phyloP scores from a whole-genome alignment of 2,888 invertebrate genomes.

The Xestoiulus laeticollis region DNA sequence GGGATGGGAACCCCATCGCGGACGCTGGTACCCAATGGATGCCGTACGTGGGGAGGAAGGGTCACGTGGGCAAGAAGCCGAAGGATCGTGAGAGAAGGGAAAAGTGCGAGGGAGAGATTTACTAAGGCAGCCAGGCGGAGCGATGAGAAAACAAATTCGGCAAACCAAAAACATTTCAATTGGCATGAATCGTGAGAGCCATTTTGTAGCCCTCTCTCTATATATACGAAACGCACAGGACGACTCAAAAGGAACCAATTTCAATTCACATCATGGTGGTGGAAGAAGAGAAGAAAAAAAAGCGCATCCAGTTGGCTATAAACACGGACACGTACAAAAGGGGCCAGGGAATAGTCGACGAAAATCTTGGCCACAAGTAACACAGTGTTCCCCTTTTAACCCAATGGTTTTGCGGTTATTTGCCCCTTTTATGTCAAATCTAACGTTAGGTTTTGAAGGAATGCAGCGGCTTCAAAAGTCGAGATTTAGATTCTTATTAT shows the following conservation, averaged over 20 bases:
- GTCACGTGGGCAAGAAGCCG: not conserved
- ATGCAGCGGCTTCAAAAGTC: no score
- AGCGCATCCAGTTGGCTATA: not conserved
- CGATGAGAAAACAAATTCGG: constrained; percentile 28
- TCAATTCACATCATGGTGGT: not conserved
- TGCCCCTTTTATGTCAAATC: not conserved
- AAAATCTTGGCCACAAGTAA: not conserved
- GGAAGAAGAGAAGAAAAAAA: not conserved
- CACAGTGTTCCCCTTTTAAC: not conserved
- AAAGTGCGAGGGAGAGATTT: not conserved
- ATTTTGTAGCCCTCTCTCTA: not conserved
- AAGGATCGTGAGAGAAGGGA: not conserved
- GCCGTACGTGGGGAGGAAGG: no score
- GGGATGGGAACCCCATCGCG: not conserved
- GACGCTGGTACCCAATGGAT: not conserved
- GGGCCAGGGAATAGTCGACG: not conserved
- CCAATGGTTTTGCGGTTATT: not conserved
- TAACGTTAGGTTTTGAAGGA: no score
- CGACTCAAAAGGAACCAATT: not conserved
- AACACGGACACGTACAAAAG: not conserved
- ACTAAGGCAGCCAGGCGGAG: constrained; percentile 6
- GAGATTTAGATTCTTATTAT: no score
- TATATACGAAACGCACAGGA: not conserved
- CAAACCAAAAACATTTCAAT: constrained; percentile 18
- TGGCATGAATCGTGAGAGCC: constrained; percentile 13